Percentiles rank a stretch among this genome's conserved stretches.
These are phyloP conservation scores for Monomorium pharaonis DNA, from an alignment of 1,140 invertebrate genomes.

Conservation along the genomic window DNA sequence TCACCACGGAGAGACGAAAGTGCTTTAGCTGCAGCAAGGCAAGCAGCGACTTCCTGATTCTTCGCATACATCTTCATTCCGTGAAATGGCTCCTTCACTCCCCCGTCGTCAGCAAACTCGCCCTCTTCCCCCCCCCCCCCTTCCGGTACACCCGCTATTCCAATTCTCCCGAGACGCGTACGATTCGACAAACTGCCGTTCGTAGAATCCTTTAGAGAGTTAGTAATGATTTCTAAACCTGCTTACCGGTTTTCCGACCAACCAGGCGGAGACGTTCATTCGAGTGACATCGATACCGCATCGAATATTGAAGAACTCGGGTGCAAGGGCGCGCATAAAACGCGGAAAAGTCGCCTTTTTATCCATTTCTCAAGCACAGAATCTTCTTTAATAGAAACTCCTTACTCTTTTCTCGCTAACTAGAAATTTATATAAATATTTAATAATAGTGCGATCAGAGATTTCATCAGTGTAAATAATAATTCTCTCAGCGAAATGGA, in stretches of 20 bases:
- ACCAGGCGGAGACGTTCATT: background rate
- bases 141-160: slow-evolving; percentile 12
- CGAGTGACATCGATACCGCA: background rate
- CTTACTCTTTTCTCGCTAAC: background rate
- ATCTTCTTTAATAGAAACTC: background rate
- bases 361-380: background rate
- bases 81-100: slow-evolving; percentile 59
- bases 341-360: background rate
- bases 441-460: background rate
- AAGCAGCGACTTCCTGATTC: slow-evolving; percentile 59
- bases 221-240: slow-evolving; percentile 42
- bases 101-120: background rate
- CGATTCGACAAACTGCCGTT: slow-evolving; percentile 47
- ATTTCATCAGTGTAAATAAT: background rate
- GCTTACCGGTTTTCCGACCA: background rate
- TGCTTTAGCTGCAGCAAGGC: slow-evolving; percentile 48
- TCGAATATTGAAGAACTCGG: slow-evolving; percentile 15
- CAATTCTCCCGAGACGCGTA: slow-evolving; percentile 59
- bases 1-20: slow-evolving; percentile 26
- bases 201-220: slow-evolving; percentile 27
- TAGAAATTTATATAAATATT: background rate
- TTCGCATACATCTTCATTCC: slow-evolving; percentile 74
- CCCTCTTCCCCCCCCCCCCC: too few species aligned
- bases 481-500: background rate
- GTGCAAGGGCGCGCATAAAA: background rate